Evolutionary conservation across 2,113 vertebrate species (phyloP).

Genomic region (Equus przewalskii): DNA sequence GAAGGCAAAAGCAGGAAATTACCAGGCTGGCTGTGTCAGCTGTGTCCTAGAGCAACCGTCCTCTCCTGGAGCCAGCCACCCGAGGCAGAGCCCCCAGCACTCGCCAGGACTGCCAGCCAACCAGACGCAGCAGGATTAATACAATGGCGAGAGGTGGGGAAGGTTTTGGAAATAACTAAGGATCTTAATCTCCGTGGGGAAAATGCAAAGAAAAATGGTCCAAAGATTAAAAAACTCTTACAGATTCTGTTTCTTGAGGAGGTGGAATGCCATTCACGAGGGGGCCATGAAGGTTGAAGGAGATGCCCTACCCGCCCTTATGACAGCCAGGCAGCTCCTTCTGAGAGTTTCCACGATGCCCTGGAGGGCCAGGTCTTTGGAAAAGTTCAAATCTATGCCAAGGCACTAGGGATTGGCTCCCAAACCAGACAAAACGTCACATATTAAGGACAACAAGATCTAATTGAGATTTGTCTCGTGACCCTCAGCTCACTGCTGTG

Average conservation of each 20-base stretch:
- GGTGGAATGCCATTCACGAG: not conserved
- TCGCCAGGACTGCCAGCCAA: not conserved
- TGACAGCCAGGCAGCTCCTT: not conserved
- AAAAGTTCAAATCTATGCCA: not conserved
- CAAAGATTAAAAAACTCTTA: not conserved
- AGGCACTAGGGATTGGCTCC: not conserved
- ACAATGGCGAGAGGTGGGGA: too few species aligned
- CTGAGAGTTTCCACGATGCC: not conserved
- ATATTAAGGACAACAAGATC: not conserved
- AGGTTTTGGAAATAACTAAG: slow-evolving; percentile 26
- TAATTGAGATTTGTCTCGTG: not conserved
- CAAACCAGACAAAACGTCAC: not conserved
- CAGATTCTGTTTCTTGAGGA: not conserved
- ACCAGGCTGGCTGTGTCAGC: not conserved
- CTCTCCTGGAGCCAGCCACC: not conserved
- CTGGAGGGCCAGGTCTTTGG: not conserved
- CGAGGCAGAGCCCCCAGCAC: not conserved
- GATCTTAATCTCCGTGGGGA: not conserved
- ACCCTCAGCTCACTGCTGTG: not conserved
- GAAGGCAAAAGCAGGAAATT: not conserved
- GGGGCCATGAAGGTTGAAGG: not conserved
- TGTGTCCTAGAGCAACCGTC: not conserved
- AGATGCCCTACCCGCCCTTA: not conserved
- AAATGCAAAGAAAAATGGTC: not conserved
- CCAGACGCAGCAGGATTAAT: not conserved